phyloP scores from a whole-genome alignment of 2,797 vertebrate species.

The Manis pentadactyla region DNA sequence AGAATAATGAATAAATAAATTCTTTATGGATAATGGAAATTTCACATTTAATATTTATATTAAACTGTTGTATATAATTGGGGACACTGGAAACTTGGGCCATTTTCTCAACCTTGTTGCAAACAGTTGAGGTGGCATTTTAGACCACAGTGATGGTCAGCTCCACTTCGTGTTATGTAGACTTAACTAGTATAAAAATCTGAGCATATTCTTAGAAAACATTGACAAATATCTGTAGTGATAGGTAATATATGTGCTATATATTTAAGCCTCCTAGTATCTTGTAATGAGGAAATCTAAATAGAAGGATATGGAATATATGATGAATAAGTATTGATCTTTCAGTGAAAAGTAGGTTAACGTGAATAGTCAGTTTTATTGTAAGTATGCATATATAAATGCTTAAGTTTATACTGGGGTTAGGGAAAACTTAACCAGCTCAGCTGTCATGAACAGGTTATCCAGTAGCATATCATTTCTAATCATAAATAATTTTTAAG shows the following conservation, averaged over 20 bases:
- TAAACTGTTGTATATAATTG: background rate
- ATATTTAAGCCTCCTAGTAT: background rate
- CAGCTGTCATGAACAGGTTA: background rate
- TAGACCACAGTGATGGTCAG: background rate
- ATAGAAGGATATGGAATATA: background rate
- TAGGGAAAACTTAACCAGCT: background rate
- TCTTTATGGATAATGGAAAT: background rate
- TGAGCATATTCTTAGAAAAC: background rate
- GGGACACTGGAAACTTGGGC: background rate
- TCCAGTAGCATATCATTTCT: background rate
- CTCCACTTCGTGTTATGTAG: background rate
- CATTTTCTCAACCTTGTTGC: background rate
- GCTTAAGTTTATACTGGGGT: background rate
- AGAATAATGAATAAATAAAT: background rate
- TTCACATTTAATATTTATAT: background rate
- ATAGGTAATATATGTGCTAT: background rate
- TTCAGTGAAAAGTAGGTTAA: background rate
- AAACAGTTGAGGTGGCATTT: background rate
- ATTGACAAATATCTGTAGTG: background rate
- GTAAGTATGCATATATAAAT: background rate
- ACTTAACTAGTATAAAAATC: background rate
- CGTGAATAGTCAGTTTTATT: background rate
- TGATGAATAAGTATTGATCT: background rate
- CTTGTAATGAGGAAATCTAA: background rate
- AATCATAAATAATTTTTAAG: background rate